Base-by-base conservation (phyloP, 1,140 invertebrate genomes). In the Leguminivora glycinivorella region DNA sequence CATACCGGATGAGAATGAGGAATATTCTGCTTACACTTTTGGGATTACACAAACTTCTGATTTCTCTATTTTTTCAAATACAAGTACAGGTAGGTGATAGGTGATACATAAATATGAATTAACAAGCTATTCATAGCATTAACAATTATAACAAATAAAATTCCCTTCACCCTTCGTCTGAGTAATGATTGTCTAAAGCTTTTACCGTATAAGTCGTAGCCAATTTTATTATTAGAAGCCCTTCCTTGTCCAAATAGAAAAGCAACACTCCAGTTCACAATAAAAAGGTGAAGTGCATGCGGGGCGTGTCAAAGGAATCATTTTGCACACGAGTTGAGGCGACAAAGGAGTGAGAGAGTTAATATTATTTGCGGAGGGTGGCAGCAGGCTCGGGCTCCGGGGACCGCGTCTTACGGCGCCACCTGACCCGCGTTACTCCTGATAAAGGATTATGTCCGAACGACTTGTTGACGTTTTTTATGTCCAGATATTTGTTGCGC, bases 231-330 rank as follows among this genome's bases (percentile, higher is more conserved):
- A 63, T 63, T 63, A 63, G 29, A 17, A 29, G 25, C 26, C 58
- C 25, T 58, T 58, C 56, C 56, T 29, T 58, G 25, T 58, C 58
- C 58, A 29, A 63, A 63, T 31, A 29, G 31, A 67, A 67, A 73
- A 72, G 71, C 69, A 29, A 22, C 76, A 72, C 81, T 73, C 81
- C 56, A 75, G 71, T 47, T 25, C 71, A 75, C 74, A 79, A 83
- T 83, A 77, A 76, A 77, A 74, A 79, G 77, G 74, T 79, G 76
- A 77, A 81, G 79, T 81, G 79, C 75, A 74, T 70, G 67, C 60
- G 80, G 77, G 75, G 76, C 80, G 76, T 79, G 75, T 80, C 79
- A 82, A 78, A 83, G 83, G 74, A 80, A 77, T 78, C 81, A 79
- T 83, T 84, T 85, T 77, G 78, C 79, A 76, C 68, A 72, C 56